Percentiles rank a stretch among this genome's conserved stretches.
These are phyloP conservation scores for Valencia hispanica DNA, from an alignment of 2,797 vertebrate genomes.

Conservation along the genomic window DNA sequence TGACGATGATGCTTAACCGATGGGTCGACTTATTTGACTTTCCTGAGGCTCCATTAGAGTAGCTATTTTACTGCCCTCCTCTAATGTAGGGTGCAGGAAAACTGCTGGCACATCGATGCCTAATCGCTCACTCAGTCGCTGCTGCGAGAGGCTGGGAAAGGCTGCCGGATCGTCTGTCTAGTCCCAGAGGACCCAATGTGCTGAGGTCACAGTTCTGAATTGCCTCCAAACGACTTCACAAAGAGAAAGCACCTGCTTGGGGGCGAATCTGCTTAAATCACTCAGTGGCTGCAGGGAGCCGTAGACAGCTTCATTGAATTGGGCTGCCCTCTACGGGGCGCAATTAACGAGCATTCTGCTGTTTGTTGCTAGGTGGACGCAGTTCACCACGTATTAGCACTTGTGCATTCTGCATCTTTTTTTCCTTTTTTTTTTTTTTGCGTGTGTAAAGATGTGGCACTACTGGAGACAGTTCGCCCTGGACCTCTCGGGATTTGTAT, in stretches of 20 bases:
- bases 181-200: conserved; percentile 77
- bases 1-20: conserved; percentile 35
- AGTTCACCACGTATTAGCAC: conserved; percentile 23
- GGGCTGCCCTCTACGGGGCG: conserved; percentile 56
- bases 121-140: conserved; percentile 72
- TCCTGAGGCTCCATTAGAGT: conserved; percentile 67
- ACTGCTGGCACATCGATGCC: conserved; percentile 70
- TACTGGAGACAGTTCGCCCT: conserved; percentile 40
- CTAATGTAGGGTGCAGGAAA: conserved; percentile 71
- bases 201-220: conserved; percentile 84
- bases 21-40: conserved; percentile 65
- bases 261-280: conserved; percentile 78
- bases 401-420: conserved; percentile 47
- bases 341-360: conserved; percentile 69
- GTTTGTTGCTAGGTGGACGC: conserved; percentile 43
- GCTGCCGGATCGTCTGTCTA: conserved; percentile 74
- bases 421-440: background rate
- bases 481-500: conserved; percentile 34
- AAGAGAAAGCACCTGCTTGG: conserved; percentile 82
- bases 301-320: conserved; percentile 72
- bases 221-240: conserved; percentile 81
- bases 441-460: conserved; percentile 28
- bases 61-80: conserved; percentile 64
- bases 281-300: conserved; percentile 67
- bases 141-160: conserved; percentile 68